phyloP scores from a whole-genome alignment of 2,113 vertebrate genomes.

The Quiscalus mexicanus region DNA sequence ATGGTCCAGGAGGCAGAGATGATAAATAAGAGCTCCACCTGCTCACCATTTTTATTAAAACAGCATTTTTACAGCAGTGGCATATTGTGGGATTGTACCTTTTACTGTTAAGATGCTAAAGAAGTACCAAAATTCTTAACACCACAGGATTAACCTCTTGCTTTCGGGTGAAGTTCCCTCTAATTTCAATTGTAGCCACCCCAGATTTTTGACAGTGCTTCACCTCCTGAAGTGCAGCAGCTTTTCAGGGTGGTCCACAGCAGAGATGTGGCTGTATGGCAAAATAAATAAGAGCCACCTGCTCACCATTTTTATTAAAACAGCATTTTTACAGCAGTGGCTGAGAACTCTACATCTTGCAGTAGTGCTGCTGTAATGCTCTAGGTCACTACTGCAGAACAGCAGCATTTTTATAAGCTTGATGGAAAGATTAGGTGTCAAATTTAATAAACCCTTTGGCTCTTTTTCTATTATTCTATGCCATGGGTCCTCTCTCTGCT shows the following conservation, averaged over 20 bases:
- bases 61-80: no score
- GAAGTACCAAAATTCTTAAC: neutral
- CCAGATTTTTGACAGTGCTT: neutral
- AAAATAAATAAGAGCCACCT: neutral
- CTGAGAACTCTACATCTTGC: neutral
- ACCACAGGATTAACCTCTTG: neutral
- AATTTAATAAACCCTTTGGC: conserved; percentile 57
- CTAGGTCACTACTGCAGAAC: neutral
- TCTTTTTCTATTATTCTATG: conserved; percentile 34
- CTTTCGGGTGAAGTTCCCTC: neutral
- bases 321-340: neutral
- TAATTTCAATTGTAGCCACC: neutral
- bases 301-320: neutral
- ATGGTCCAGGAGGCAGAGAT: no score
- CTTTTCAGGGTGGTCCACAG: neutral
- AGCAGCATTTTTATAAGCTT: conserved; percentile 36
- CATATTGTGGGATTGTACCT: no score
- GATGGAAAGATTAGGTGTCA: conserved; percentile 62
- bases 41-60: no score
- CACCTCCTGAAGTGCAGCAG: neutral
- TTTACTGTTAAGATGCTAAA: neutral
- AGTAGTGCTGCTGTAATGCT: neutral
- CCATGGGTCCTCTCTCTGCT: neutral
- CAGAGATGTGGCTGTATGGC: neutral
- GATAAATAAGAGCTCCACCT: no score